phyloP scores from a whole-genome alignment of 23 tunicate species.

The Diplosoma virens region DNA sequence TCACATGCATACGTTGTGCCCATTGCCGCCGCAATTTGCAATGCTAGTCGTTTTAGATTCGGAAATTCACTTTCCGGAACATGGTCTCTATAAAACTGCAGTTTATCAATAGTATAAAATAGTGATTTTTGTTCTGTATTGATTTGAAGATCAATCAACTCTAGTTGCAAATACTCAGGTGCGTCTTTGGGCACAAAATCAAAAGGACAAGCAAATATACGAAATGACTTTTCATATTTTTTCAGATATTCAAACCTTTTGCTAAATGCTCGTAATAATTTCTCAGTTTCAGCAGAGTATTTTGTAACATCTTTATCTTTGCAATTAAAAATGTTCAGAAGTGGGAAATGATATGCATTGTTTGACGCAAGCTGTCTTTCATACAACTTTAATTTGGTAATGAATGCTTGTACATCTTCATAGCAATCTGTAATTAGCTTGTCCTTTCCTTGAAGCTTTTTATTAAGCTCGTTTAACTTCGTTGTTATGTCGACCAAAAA shows the following conservation, averaged over 20 bases:
- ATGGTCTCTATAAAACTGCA: not conserved
- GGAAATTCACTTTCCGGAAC: no score
- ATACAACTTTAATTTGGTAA: not conserved
- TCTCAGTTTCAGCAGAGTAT: not conserved
- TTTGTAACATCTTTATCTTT: constrained; percentile 5
- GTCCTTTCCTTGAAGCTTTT: not conserved
- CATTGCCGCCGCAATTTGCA: constrained; percentile 10
- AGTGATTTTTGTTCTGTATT: not conserved
- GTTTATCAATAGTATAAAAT: not conserved
- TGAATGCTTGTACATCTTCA: constrained; percentile 7
- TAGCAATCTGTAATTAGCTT: constrained; percentile 1
- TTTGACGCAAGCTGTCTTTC: not conserved
- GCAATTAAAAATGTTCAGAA: not conserved
- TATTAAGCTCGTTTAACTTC: no score
- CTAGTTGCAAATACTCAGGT: not conserved
- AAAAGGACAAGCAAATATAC: constrained; percentile 6
- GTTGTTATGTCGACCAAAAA: constrained; percentile 9
- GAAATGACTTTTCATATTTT: not conserved
- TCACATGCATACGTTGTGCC: constrained; percentile 4
- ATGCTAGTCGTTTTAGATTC: not conserved
- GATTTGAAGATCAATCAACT: not conserved
- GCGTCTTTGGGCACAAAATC: not conserved
- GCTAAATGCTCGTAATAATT: constrained; percentile 1
- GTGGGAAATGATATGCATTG: not conserved
- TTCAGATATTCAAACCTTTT: not conserved